These are phyloP conservation scores for Actinia equina DNA, from an alignment of 64 coral and sea anemone species.

Conservation along the genomic window DNA sequence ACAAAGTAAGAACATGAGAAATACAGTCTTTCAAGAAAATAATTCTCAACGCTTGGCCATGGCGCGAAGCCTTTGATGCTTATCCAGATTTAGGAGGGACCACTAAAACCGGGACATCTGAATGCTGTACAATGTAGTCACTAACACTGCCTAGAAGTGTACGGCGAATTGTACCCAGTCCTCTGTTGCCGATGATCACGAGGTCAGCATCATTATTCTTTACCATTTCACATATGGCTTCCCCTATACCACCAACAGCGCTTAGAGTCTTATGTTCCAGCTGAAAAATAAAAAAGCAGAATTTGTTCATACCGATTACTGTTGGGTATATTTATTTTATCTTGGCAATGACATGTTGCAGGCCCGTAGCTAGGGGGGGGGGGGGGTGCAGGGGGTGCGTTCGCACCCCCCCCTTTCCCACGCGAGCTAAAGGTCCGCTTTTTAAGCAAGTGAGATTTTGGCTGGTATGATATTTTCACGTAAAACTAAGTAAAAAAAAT, in stretches of 20 bases:
- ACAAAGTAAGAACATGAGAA: no score
- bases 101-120: constrained; percentile 51
- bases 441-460: no score
- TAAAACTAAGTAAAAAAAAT: no score
- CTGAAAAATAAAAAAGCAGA: background rate
- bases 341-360: no score
- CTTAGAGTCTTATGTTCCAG: constrained; percentile 14
- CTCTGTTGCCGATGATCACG: constrained; percentile 72
- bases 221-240: constrained; percentile 65
- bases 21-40: no score
- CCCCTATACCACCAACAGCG: constrained; percentile 45
- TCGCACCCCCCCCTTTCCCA: no score
- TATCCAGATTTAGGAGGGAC: constrained; percentile 31
- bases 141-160: constrained; percentile 76
- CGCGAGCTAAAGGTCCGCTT: no score
- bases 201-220: constrained; percentile 30
- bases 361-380: no score
- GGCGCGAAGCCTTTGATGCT: background rate
- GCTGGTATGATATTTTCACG: no score
- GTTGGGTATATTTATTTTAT: no score
- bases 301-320: background rate
- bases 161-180: constrained; percentile 73
- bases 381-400: no score
- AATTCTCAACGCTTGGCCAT: background rate
- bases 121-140: constrained; percentile 72